Conservation (phyloP, 2,888 invertebrate genomes). For the Lycaena phlaeas region DNA sequence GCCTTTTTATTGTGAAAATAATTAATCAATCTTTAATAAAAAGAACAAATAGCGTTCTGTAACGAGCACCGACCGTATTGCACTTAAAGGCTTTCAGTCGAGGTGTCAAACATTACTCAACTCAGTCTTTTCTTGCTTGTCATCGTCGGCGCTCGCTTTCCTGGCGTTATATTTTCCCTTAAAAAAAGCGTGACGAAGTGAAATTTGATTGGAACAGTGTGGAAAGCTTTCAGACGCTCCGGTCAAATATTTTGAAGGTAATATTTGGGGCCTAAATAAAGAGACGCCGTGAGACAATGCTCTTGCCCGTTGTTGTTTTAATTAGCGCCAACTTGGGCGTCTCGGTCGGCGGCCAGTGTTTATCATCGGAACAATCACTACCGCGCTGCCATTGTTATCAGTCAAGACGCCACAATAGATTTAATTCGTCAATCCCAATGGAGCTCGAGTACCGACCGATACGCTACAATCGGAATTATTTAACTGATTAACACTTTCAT, state of each 20-base stretch:
- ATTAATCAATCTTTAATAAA: constrained; percentile 8
- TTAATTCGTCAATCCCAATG: constrained; percentile 64
- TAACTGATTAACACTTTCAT: constrained; percentile 16
- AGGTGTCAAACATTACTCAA: constrained; percentile 44
- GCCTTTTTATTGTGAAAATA: no score
- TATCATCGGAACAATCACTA: constrained; percentile 54
- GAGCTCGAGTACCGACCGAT: constrained; percentile 32
- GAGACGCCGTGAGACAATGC: constrained; percentile 67
- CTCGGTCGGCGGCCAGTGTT: constrained; percentile 65
- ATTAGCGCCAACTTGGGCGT: constrained; percentile 66
- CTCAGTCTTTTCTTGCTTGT: constrained; percentile 42
- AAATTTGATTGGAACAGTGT: constrained; percentile 28
- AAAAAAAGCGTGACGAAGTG: constrained; percentile 36
- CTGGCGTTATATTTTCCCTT: constrained; percentile 28
- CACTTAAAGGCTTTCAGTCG: constrained; percentile 51
- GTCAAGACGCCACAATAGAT: constrained; percentile 63
- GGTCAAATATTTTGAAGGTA: constrained; percentile 55
- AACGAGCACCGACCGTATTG: constrained; percentile 34
- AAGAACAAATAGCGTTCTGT: constrained; percentile 18
- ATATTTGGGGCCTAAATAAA: constrained; percentile 53
- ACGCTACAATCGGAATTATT: neutral
- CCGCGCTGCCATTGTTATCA: constrained; percentile 59
- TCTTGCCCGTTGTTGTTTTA: constrained; percentile 71
- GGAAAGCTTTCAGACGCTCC: constrained; percentile 33
- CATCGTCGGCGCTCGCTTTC: constrained; percentile 37